These are phyloP conservation scores for Muscidifurax raptorellus DNA, from an alignment of 1,140 invertebrate genomes.

Conservation along the genomic window DNA sequence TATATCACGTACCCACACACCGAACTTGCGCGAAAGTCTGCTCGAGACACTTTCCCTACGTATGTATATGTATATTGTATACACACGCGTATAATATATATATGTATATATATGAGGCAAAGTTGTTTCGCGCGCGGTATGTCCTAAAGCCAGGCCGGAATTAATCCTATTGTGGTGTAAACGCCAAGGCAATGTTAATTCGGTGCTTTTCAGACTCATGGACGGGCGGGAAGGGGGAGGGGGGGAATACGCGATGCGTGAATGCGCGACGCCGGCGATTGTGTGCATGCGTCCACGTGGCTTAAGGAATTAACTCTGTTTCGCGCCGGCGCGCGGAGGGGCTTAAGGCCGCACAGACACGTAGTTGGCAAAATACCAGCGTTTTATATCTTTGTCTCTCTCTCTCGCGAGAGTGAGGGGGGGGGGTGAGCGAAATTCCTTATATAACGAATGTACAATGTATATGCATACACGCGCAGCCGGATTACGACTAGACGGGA, in stretches of 20 bases:
- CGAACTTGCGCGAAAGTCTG: not conserved
- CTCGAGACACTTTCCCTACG: not conserved
- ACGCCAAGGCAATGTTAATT: conserved; percentile 58
- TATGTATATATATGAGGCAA: not conserved
- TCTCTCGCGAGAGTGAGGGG: too few species aligned
- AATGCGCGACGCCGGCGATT: not conserved
- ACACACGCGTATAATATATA: too few species aligned
- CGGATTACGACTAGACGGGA: not conserved
- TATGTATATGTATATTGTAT: too few species aligned
- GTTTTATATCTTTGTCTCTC: not conserved
- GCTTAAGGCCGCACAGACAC: conserved; percentile 10
- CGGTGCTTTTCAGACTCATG: conserved; percentile 50
- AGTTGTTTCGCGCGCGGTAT: conserved; percentile 1
- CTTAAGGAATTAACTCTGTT: conserved; percentile 57
- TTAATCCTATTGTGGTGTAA: conserved; percentile 61
- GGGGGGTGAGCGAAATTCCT: not conserved
- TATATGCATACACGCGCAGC: not conserved
- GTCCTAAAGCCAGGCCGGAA: conserved; percentile 54
- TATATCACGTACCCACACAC: not conserved
- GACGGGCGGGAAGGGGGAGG: not conserved
- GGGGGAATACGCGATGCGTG: not conserved
- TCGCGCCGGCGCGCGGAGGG: conserved; percentile 39
- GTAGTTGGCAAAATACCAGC: conserved; percentile 26
- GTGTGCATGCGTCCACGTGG: conserved; percentile 49
- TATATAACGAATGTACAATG: not conserved